phyloP scores from a whole-genome alignment of 2,113 vertebrate genomes.

The Sebastes fasciatus region DNA sequence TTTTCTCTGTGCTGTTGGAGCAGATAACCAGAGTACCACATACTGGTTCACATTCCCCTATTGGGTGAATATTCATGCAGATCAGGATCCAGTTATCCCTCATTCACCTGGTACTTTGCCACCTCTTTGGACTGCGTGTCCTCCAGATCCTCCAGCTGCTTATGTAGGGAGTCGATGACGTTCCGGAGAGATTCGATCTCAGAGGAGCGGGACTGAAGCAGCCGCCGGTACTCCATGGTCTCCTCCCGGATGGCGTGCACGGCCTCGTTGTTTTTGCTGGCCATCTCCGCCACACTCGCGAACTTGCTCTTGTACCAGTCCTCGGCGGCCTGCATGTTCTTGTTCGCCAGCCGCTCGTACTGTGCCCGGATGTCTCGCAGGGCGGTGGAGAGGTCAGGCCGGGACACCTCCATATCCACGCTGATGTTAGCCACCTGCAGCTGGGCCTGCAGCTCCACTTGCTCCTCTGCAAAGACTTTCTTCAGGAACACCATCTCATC shows the following conservation, averaged over 20 bases:
- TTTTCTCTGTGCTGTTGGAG: not conserved
- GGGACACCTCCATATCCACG: conserved; percentile 77
- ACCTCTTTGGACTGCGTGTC: conserved; percentile 86
- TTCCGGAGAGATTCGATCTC: conserved; percentile 87
- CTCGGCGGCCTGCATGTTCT: conserved; percentile 87
- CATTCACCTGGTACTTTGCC: conserved; percentile 85
- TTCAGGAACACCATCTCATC: conserved; percentile 86
- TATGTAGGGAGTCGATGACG: conserved; percentile 85
- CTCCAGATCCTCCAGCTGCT: conserved; percentile 87
- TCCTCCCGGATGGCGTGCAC: conserved; percentile 88
- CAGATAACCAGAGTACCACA: not conserved
- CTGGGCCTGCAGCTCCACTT: conserved; percentile 80
- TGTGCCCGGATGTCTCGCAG: conserved; percentile 86
- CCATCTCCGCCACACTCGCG: conserved; percentile 82
- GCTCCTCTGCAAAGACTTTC: conserved; percentile 85
- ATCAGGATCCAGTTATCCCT: not conserved
- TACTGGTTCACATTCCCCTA: not conserved
- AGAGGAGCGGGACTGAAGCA: conserved; percentile 85
- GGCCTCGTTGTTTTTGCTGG: conserved; percentile 85
- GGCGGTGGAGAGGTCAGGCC: conserved; percentile 84
- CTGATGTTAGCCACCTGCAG: conserved; percentile 80
- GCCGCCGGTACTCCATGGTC: conserved; percentile 87
- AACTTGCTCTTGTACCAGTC: conserved; percentile 88
- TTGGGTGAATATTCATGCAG: not conserved
- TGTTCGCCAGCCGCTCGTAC: conserved; percentile 85